Evolutionary conservation across 1,140 invertebrate genomes (phyloP), one percentile per base, ranked within the genome.

Genomic region (Hyles euphorbiae): DNA sequence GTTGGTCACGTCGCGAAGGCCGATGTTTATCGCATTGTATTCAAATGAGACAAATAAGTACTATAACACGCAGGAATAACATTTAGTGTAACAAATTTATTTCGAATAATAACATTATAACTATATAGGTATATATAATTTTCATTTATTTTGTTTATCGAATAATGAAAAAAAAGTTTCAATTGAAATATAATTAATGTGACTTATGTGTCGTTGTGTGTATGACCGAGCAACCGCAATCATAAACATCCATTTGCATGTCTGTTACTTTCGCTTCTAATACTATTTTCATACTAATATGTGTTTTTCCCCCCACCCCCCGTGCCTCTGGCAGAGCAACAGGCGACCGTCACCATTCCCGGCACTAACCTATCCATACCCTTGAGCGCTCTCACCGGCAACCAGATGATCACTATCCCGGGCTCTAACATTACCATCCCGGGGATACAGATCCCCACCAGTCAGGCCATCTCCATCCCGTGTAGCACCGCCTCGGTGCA

Each of bases 281-380:
- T 75, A 74, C 72, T 68, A 73, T 63, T 76, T 54, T 75, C 78
- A 69, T 75, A 81, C 76, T 81, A 83, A 83, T 83, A 68, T 74
- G 58, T 81, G 78, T 78, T 81, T 74, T 76, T 74, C 67, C 72
- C 62, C 65, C 61, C 68, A 66, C 68, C 60, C 61, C 62, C 68
- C 60, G 55, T 52, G 51, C 51, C 56, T 43, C 46, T 34, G 11
- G 43, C 79, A 81, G 90, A 89, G 65, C 83, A 89, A 67, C 91
- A 91, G 76, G 89, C 90, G 45, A 84, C 90, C 22, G 79, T 91
- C 58, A 90, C 84, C 34, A 91, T 91, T 60, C 91, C 91, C 53
- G 91, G 91, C 70, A 91, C 90, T 63, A 91, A 91, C 74, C 88
- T 89, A 83, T 91, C 81, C 87, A 92, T 91, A 70, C 80, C 64